These are phyloP conservation scores for Lepidotrigona ventralis DNA, from an alignment of 1,140 invertebrate genomes.

Conservation along the genomic window DNA sequence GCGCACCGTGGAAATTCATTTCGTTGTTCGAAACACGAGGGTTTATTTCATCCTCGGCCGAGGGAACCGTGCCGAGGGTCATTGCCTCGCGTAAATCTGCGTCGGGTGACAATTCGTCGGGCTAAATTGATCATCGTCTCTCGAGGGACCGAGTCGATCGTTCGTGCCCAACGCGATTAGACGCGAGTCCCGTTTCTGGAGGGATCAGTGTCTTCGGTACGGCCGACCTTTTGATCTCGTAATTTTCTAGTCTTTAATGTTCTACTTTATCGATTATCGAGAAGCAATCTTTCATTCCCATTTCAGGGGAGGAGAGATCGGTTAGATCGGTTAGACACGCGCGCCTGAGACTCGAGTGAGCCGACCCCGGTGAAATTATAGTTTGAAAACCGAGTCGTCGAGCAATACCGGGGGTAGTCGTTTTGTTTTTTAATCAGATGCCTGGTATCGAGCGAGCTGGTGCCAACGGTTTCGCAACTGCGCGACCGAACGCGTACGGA, in stretches of 20 bases:
- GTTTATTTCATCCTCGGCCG: conserved; percentile 70
- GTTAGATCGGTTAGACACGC: not conserved
- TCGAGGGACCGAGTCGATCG: conserved; percentile 2
- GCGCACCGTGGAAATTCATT: conserved; percentile 55
- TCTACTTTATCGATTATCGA: too few relatives aligned
- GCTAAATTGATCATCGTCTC: conserved; percentile 34
- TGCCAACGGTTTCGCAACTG: not conserved
- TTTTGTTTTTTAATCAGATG: conserved; percentile 28
- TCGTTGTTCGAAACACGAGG: conserved; percentile 30
- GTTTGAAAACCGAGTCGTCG: not conserved
- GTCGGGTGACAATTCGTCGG: conserved; percentile 37
- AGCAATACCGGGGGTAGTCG: too few relatives aligned
- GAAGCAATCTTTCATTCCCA: not conserved
- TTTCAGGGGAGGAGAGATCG: not conserved
- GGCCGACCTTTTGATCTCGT: too few relatives aligned
- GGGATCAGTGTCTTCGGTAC: not conserved
- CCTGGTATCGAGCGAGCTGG: conserved; percentile 31
- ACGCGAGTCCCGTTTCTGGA: not conserved
- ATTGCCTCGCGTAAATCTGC: not conserved
- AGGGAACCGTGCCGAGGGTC: not conserved
- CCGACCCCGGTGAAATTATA: not conserved
- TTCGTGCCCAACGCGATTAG: not conserved
- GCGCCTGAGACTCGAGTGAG: not conserved
- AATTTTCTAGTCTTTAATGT: too few relatives aligned
- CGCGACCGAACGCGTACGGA: conserved; percentile 34